Conservation (phyloP, 2,113 vertebrate species). For the Peromyscus leucopus region DNA sequence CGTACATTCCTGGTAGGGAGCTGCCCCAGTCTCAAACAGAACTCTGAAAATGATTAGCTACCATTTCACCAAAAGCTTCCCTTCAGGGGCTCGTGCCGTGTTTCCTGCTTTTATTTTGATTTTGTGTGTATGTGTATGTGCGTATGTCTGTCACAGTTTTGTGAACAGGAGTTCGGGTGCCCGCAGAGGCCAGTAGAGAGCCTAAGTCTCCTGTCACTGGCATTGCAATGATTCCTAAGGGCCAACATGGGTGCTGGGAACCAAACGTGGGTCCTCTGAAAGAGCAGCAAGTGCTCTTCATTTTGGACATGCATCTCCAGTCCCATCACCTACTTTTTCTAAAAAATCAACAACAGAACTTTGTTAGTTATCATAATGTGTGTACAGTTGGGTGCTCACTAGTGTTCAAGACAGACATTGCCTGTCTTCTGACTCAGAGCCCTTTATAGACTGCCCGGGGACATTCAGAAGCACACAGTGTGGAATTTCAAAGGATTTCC, state of each 20-base stretch:
- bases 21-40: background rate
- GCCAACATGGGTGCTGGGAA: background rate
- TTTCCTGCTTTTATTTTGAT: background rate
- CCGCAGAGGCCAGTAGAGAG: background rate
- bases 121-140: background rate
- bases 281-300: too few species aligned
- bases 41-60: background rate
- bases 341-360: background rate
- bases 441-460: background rate
- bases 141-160: too few species aligned
- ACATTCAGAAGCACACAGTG: background rate
- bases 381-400: background rate
- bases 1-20: background rate
- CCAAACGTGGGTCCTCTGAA: background rate
- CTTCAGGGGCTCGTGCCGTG: background rate
- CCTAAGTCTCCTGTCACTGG: too few species aligned
- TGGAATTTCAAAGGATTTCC: background rate
- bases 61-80: background rate
- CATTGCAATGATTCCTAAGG: background rate
- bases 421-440: background rate
- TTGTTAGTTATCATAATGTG: background rate
- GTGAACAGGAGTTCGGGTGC: background rate
- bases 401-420: background rate
- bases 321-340: background rate
- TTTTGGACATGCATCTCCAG: background rate